A percentile compares a stretch with the other conserved stretches of the same genome.
Conservation (phyloP, 2,888 invertebrate genomes). For the Hydraecia micacea region DNA sequence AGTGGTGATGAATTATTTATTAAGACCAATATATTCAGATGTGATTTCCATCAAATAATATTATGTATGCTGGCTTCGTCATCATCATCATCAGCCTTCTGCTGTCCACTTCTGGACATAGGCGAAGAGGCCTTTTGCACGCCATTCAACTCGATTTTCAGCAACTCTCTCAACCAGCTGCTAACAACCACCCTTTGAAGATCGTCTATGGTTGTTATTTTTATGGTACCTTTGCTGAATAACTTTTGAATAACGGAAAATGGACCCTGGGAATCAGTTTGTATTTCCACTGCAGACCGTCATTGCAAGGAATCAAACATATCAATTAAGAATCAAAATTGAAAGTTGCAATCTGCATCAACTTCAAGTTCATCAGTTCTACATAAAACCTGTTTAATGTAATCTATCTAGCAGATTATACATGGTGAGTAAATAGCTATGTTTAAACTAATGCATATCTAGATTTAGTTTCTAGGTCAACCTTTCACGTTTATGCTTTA, state of each 20-base stretch:
- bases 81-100: background rate
- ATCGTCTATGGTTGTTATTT: background rate
- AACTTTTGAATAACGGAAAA: background rate
- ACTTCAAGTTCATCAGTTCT: slow-evolving; percentile 20
- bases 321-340: slow-evolving; percentile 19
- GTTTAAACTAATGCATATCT: slow-evolving; percentile 36
- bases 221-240: background rate
- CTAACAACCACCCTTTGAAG: background rate
- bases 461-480: slow-evolving; percentile 54
- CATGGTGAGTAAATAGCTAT: slow-evolving; percentile 11
- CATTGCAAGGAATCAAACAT: slow-evolving; percentile 9
- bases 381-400: slow-evolving; percentile 43
- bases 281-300: background rate
- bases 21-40: background rate
- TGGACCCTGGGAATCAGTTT: background rate
- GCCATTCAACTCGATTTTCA: background rate
- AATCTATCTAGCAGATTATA: slow-evolving; percentile 17
- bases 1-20: too few relatives aligned
- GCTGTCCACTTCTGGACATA: background rate
- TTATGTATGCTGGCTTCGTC: background rate
- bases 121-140: background rate
- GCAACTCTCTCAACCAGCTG: background rate
- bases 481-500: slow-evolving; percentile 25
- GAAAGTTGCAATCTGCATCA: slow-evolving; percentile 35
- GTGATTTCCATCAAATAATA: background rate